Evolutionary conservation across 2,888 invertebrate genomes (phyloP).

Genomic region (Lepetodrilus schrolli): DNA sequence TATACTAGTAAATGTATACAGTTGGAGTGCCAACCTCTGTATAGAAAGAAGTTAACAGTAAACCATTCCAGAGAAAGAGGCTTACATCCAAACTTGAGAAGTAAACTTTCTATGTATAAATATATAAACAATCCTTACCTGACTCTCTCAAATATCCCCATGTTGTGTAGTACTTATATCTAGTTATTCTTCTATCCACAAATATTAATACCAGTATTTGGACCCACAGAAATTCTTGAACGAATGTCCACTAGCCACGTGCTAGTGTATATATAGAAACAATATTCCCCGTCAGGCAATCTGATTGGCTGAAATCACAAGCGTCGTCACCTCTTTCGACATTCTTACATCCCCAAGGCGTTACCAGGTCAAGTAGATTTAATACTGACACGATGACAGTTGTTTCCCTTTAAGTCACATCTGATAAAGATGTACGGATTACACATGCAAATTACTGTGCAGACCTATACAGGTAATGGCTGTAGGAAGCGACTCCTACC

Average conservation of each 20-base stretch:
- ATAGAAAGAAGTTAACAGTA: not conserved
- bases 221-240: not conserved
- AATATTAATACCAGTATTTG: too few species aligned
- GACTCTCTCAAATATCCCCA: not conserved
- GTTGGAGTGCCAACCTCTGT: not conserved
- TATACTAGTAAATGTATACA: not conserved
- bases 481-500: too few species aligned
- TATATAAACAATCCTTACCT: not conserved
- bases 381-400: not conserved
- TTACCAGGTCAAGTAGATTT: not conserved
- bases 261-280: conserved; percentile 9
- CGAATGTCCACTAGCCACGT: not conserved
- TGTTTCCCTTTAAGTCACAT: not conserved
- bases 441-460: too few species aligned
- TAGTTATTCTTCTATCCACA: not conserved
- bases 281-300: not conserved
- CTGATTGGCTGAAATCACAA: not conserved
- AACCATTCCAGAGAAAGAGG: too few species aligned
- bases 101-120: not conserved
- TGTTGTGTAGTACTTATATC: not conserved
- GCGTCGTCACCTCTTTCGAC: not conserved
- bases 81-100: not conserved
- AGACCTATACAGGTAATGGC: too few species aligned
- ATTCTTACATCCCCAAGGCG: not conserved
- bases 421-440: too few species aligned